Percentiles rank a stretch among this genome's conserved stretches.
These are phyloP conservation scores for Theonella swinhoei DNA, from an alignment of 37 sponge, comb jelly and placozoan species.

Conservation along the genomic window DNA sequence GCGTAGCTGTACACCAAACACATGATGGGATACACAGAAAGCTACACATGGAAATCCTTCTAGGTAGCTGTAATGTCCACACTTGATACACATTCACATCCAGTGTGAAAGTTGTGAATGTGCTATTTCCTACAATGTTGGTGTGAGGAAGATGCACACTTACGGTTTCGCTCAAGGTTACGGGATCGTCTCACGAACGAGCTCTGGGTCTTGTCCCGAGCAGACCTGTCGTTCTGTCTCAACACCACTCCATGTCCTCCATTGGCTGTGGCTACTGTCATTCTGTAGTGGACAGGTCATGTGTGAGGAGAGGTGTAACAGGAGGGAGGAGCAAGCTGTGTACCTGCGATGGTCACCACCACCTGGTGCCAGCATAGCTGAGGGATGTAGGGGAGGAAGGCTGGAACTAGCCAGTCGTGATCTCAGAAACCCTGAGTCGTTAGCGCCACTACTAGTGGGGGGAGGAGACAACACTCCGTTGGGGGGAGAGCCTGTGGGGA, in stretches of 20 bases:
- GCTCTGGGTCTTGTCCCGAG: background rate
- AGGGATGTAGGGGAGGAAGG: no score
- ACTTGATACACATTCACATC: no score
- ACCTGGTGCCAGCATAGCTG: background rate
- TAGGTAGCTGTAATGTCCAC: no score
- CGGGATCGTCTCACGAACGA: constrained; percentile 18
- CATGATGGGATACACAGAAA: no score
- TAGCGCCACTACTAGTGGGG: no score
- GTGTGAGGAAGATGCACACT: background rate
- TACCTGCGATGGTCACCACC: background rate
- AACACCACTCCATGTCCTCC: background rate
- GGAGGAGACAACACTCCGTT: no score
- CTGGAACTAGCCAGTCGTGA: no score
- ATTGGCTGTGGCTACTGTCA: background rate
- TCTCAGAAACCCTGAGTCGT: no score
- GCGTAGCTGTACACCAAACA: constrained; percentile 29
- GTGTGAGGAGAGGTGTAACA: background rate
- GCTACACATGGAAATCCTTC: no score
- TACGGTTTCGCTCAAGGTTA: constrained; percentile 38
- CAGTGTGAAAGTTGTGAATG: no score
- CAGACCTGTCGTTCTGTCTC: background rate
- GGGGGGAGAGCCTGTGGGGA: background rate
- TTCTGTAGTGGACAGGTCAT: background rate
- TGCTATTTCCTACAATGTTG: no score
- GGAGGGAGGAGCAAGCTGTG: background rate